Conservation (phyloP, 2,888 invertebrate genomes). For the Ryuthela nishihirai region DNA sequence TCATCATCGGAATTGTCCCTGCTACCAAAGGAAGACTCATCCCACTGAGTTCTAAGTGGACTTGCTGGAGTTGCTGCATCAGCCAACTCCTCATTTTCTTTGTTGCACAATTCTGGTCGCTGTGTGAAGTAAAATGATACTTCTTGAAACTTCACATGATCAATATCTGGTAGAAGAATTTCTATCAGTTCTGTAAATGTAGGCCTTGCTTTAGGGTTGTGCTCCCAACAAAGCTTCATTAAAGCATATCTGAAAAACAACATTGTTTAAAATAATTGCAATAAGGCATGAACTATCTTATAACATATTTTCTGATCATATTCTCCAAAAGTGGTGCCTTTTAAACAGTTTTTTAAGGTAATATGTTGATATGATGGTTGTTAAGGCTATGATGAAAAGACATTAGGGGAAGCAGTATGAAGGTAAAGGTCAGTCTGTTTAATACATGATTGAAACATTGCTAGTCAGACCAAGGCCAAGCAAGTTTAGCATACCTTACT, state of each 20-base stretch:
- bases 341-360: no score
- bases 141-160: constrained; percentile 58
- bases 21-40: constrained; percentile 11
- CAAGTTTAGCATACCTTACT: no score
- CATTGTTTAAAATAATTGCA: no score
- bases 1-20: constrained; percentile 25
- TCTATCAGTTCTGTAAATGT: constrained; percentile 69
- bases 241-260: constrained; percentile 62
- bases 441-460: no score
- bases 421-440: no score
- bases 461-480: no score
- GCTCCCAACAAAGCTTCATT: constrained; percentile 91
- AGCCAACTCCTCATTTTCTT: constrained; percentile 18
- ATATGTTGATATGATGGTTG: no score
- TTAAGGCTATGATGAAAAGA: no score
- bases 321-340: no score
- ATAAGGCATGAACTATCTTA: no score
- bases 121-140: constrained; percentile 60
- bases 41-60: constrained; percentile 33
- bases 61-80: constrained; percentile 35
- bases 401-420: no score
- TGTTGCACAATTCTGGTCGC: constrained; percentile 16
- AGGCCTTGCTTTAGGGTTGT: constrained; percentile 72
- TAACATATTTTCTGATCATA: no score
- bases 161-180: constrained; percentile 64